Evolutionary conservation across 2,888 invertebrate genomes (phyloP).

Genomic region (Caenorhabditis sp.): DNA sequence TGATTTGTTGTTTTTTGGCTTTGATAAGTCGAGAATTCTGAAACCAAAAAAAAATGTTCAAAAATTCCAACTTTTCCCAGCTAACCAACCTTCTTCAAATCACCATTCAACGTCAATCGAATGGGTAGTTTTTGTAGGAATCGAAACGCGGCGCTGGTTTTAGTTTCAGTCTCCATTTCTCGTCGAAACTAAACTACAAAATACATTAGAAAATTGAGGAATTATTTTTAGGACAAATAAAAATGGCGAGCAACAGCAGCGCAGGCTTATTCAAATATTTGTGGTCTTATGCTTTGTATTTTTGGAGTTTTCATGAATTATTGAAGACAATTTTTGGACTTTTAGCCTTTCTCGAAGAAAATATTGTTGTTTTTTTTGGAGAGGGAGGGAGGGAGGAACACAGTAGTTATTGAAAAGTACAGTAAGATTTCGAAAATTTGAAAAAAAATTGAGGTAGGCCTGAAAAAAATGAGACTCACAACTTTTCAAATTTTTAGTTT

Average conservation of each 20-base stretch:
- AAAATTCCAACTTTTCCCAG: background rate
- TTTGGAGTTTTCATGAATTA: background rate
- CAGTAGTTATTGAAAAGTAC: background rate
- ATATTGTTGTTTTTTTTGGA: no score
- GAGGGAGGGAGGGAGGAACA: no score
- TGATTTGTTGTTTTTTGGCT: background rate
- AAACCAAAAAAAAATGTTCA: background rate
- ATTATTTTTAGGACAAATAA: background rate
- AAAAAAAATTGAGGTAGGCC: no score
- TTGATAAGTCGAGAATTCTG: background rate
- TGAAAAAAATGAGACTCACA: no score
- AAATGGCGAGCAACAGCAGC: background rate
- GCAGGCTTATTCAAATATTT: background rate
- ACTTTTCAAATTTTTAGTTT: no score
- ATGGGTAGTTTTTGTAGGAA: constrained; percentile 36
- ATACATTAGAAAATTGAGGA: background rate
- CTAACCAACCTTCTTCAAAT: constrained; percentile 4
- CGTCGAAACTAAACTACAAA: background rate
- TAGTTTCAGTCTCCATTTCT: background rate
- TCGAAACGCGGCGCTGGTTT: constrained; percentile 12
- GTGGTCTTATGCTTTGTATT: background rate
- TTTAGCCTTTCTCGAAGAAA: background rate
- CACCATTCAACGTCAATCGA: constrained; percentile 24
- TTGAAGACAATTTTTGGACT: background rate
- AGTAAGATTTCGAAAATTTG: background rate